phyloP scores from a whole-genome alignment of 2,113 vertebrate genomes.

The Ia io region DNA sequence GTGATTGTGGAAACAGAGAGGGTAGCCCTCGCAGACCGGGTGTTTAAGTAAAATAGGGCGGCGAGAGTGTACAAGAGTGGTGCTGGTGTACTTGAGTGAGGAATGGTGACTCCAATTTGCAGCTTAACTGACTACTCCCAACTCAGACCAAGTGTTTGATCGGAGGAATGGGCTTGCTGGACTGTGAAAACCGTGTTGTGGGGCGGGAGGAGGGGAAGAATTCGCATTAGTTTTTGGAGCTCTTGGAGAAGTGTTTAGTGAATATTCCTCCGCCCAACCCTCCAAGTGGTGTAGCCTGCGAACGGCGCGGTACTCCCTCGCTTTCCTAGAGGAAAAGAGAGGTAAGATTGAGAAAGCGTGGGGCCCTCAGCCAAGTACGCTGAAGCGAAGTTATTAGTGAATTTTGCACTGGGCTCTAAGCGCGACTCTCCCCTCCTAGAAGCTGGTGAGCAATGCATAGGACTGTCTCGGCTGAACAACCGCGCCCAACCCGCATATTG shows the following conservation, averaged over 20 bases:
- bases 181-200: background rate
- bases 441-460: background rate
- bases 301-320: background rate
- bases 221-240: background rate
- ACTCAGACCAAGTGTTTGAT: background rate
- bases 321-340: background rate
- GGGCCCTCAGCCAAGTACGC: background rate
- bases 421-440: background rate
- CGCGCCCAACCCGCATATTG: background rate
- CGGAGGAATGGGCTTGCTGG: background rate
- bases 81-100: background rate
- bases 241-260: fast-evolving
- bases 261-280: background rate
- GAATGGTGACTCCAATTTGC: background rate
- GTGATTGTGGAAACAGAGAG: too few species aligned
- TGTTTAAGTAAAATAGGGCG: background rate
- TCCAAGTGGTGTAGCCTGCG: background rate
- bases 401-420: background rate
- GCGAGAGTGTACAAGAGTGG: background rate
- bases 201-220: too few species aligned
- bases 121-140: background rate
- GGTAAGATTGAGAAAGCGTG: background rate
- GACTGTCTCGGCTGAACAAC: background rate
- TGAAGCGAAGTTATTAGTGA: background rate
- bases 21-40: fast-evolving